Evolutionary conservation across 2,113 vertebrate genomes (phyloP).

Genomic region (Psittacula cyanocephala): DNA sequence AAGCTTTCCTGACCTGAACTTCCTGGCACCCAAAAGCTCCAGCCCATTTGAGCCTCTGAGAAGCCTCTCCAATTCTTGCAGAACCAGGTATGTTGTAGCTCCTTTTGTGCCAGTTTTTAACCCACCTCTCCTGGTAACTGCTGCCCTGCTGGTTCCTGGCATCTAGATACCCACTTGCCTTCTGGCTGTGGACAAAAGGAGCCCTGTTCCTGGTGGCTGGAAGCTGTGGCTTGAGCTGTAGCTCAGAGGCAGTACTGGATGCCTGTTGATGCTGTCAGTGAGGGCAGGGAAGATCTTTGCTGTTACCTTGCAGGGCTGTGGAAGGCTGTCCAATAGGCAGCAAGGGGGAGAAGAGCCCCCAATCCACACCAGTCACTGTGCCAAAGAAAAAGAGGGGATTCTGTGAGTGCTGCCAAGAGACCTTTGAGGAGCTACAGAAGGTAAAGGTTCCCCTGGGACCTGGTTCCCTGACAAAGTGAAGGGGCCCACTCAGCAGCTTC

Average conservation of each 20-base stretch:
- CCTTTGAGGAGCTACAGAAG: slow-evolving; percentile 78
- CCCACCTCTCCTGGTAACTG: neutral
- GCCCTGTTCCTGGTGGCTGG: neutral
- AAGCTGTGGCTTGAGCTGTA: neutral
- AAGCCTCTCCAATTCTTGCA: neutral
- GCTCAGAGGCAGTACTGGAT: neutral
- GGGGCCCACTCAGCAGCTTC: fast-evolving
- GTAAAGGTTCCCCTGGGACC: slow-evolving; percentile 48
- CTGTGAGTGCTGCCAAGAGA: slow-evolving; percentile 85
- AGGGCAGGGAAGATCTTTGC: neutral
- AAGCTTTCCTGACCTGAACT: slow-evolving; percentile 80
- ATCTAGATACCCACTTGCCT: neutral
- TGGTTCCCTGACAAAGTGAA: neutral
- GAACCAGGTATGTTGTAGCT: slow-evolving; percentile 60
- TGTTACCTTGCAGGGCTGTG: neutral
- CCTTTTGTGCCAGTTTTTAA: neutral
- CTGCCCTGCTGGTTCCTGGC: neutral
- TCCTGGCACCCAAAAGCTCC: slow-evolving; percentile 69
- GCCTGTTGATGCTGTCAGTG: neutral
- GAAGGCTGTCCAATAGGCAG: neutral
- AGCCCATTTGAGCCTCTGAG: slow-evolving; percentile 82
- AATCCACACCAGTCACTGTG: neutral
- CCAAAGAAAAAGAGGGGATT: slow-evolving; percentile 76
- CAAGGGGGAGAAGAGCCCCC: slow-evolving; percentile 2
- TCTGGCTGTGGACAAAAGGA: neutral